phyloP scores from a whole-genome alignment of 1,140 invertebrate genomes.

The Neodiprion fabricii region DNA sequence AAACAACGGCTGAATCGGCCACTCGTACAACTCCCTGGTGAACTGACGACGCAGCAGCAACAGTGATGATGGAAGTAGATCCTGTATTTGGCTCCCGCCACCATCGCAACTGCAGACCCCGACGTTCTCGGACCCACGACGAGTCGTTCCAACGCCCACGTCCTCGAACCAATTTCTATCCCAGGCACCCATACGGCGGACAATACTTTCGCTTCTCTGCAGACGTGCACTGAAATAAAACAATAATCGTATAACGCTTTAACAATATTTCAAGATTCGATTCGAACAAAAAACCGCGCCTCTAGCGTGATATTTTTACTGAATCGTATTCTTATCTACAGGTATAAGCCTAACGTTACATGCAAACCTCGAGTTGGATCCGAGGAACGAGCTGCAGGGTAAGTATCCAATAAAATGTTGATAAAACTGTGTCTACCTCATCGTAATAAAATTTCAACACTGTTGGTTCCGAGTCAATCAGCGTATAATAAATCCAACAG shows the following conservation, averaged over 20 bases:
- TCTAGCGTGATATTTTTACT: background rate
- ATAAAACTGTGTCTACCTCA: too few relatives aligned
- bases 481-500: too few relatives aligned
- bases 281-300: background rate
- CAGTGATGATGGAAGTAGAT: constrained; percentile 27
- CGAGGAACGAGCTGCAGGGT: too few relatives aligned
- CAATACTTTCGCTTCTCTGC: constrained; percentile 46
- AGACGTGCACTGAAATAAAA: constrained; percentile 45
- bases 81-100: background rate
- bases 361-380: too few relatives aligned
- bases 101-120: constrained; percentile 50
- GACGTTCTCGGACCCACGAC: constrained; percentile 45
- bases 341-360: too few relatives aligned
- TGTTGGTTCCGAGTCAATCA: too few relatives aligned
- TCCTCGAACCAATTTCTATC: constrained; percentile 53
- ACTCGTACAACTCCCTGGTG: constrained; percentile 53
- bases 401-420: too few relatives aligned
- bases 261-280: background rate
- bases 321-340: background rate
- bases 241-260: background rate
- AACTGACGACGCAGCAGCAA: constrained; percentile 53
- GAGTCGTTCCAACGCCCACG: constrained; percentile 38
- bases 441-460: too few relatives aligned
- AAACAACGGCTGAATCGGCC: constrained; percentile 52
- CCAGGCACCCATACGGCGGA: constrained; percentile 62